phyloP scores from a whole-genome alignment of 1,140 invertebrate genomes.

The Drosophila grimshawi region DNA sequence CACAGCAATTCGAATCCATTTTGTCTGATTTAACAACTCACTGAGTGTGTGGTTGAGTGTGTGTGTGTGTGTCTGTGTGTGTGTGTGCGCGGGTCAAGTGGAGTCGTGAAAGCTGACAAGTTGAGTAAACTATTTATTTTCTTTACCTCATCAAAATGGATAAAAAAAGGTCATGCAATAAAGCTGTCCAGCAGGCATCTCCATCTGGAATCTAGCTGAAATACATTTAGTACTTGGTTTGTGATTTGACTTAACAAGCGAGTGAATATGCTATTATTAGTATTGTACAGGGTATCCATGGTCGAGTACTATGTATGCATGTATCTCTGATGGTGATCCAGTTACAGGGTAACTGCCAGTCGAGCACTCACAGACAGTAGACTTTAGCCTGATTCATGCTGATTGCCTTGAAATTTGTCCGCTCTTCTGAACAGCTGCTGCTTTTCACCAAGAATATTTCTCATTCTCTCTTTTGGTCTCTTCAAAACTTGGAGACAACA shows the following conservation, averaged over 20 bases:
- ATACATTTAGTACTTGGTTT: not conserved
- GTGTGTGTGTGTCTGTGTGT: not conserved
- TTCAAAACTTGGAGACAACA: constrained; percentile 27
- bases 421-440: constrained; percentile 26
- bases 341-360: constrained; percentile 9
- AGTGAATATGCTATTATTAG: too few species aligned
- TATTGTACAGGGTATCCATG: not conserved
- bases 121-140: constrained; percentile 28
- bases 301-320: too few species aligned
- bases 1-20: constrained; percentile 36
- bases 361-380: not conserved
- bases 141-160: constrained; percentile 14
- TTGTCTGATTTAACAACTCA: constrained; percentile 41
- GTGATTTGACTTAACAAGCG: not conserved
- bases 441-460: not conserved
- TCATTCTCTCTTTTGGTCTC: not conserved
- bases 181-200: not conserved
- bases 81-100: constrained; percentile 20
- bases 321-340: not conserved
- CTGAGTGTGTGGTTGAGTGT: not conserved
- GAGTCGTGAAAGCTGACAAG: constrained; percentile 23
- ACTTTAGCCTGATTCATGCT: not conserved
- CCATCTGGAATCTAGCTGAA: not conserved
- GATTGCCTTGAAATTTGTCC: constrained; percentile 6
- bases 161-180: not conserved